Base-by-base conservation (phyloP, 2,113 vertebrate species). In the Capreolus pygargus region DNA sequence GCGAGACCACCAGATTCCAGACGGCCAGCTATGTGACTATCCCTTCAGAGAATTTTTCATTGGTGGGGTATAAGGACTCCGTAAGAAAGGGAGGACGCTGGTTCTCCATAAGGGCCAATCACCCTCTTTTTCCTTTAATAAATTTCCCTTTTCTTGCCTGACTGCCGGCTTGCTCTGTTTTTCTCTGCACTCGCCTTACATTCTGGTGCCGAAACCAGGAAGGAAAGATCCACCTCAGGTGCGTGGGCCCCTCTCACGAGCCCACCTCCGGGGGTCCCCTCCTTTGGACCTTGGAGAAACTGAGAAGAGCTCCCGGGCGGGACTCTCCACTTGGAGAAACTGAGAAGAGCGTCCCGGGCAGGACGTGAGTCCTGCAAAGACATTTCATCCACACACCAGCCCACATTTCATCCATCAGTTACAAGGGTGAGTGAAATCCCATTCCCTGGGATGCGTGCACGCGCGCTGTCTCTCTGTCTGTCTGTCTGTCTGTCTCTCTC, bases 271-370 rank as follows among this genome's bases (percentile, higher is more conserved):
- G 10, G 23, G 67, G 67, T 23, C n/a, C 19, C n/a, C 3, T 39
- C n/a, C n/a, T n/a, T 39, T 70, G 64, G 64, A 21, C 64, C 17
- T 70, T 70, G 67, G 1, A 70, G 64, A 36, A 70, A 70, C n/a
- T 21, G 64, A 70, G 19, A 21, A n/a, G 2, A 36, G n/a, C n/a
- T 70, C n/a, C 10, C 0, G n/a, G n/a, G 9, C 1, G 10, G 64
- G 67, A 39, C n/a, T 74, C 67, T 39, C 67, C 64, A 70, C 17
- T 70, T 36, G n/a, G n/a, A n/a, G n/a, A n/a, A n/a, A n/a, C n/a
- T n/a, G n/a, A n/a, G n/a, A n/a, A n/a, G n/a, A n/a, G n/a, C n/a
- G n/a, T n/a, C n/a, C n/a, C n/a, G n/a, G n/a, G n/a, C n/a, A n/a
- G n/a, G n/a, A n/a, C n/a, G n/a, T n/a, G n/a, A n/a, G n/a, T n/a